phyloP scores from a whole-genome alignment of 2,797 vertebrate species.

The Mormyrops attenuatus region DNA sequence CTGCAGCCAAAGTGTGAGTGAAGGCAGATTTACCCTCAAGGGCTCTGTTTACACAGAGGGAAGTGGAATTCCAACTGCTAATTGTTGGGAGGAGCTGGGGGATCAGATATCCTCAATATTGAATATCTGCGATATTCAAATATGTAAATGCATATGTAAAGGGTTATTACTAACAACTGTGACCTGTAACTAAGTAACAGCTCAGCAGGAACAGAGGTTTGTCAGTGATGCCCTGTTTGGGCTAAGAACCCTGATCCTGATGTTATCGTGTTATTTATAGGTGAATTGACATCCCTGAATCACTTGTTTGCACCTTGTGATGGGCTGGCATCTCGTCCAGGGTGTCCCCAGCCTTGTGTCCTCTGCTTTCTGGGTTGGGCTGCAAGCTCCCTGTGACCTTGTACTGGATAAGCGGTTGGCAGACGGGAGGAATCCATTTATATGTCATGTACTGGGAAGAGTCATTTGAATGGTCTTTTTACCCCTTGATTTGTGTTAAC shows the following conservation, averaged over 20 bases:
- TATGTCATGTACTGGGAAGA: neutral
- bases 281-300: neutral
- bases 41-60: neutral
- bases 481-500: neutral
- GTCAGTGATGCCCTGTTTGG: neutral
- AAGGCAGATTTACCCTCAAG: constrained; percentile 5
- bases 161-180: neutral
- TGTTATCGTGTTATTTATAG: neutral
- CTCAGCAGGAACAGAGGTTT: neutral
- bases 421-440: neutral
- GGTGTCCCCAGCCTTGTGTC: neutral
- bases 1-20: neutral
- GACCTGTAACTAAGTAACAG: neutral
- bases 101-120: neutral
- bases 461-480: neutral
- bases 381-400: neutral
- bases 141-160: neutral
- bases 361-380: neutral
- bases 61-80: constrained; percentile 10
- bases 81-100: neutral
- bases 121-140: neutral
- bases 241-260: neutral
- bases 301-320: neutral
- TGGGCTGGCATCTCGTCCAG: neutral
- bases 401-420: neutral